Conservation (phyloP, 2,888 invertebrate genomes). For the Ophioninae sp. region DNA sequence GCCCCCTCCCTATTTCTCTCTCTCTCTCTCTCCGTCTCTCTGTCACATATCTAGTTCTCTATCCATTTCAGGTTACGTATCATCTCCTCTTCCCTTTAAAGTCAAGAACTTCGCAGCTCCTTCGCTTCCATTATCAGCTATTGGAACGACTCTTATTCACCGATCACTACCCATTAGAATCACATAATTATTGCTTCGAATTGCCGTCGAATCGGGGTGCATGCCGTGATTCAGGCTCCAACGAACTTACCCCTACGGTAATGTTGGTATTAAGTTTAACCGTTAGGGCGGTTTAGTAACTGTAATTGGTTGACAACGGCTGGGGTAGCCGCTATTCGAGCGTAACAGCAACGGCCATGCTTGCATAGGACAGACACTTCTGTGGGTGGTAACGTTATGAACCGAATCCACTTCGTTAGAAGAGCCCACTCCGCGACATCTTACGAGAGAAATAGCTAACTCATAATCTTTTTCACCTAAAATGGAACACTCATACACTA, state of each 20-base stretch:
- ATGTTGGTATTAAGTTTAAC: not conserved
- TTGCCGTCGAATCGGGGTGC: constrained; percentile 19
- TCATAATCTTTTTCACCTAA: not conserved
- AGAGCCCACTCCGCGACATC: not conserved
- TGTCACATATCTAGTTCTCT: not conserved
- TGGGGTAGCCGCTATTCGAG: not conserved
- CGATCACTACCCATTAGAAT: constrained; percentile 46
- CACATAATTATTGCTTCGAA: constrained; percentile 53
- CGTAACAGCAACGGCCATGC: not conserved
- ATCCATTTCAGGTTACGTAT: constrained; percentile 6
- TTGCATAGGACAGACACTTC: not conserved
- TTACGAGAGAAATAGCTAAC: not conserved
- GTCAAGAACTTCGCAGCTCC: constrained; percentile 4
- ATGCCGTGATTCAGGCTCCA: constrained; percentile 11
- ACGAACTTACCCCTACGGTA: constrained; percentile 16
- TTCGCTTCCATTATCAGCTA: constrained; percentile 35
- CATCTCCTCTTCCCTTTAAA: not conserved
- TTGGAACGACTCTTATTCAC: constrained; percentile 25
- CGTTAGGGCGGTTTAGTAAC: not conserved
- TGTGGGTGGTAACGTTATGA: too few species aligned
- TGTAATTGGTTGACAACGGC: not conserved
- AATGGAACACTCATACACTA: too few species aligned
- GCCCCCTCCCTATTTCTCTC: not conserved
- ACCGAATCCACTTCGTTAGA: not conserved
- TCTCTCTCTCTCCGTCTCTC: not conserved